These are phyloP conservation scores for Tretioscincus oriximinensis DNA, from an alignment of 2,113 vertebrate species.

Conservation along the genomic window DNA sequence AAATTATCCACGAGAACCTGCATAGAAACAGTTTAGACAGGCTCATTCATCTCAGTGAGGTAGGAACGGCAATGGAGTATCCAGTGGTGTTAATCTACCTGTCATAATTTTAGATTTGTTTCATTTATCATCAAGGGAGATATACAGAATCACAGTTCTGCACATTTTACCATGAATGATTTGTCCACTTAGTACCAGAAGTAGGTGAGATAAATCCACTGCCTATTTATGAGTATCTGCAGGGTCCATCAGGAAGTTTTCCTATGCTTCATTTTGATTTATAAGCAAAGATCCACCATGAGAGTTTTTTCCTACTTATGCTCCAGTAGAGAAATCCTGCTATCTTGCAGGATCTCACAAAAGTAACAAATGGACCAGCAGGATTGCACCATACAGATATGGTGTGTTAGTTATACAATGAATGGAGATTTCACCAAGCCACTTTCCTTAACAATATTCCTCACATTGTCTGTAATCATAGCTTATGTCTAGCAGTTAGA, in stretches of 20 bases:
- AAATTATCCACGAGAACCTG: not conserved
- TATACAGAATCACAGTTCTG: not conserved
- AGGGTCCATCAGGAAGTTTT: not conserved
- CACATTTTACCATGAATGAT: constrained; percentile 18
- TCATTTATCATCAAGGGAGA: constrained; percentile 8
- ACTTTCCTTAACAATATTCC: too few relatives aligned
- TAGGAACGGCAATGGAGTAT: not conserved
- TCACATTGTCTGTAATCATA: too few relatives aligned
- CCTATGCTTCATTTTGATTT: too few relatives aligned
- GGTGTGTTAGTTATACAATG: too few relatives aligned
- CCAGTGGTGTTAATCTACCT: constrained; percentile 1
- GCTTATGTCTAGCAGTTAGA: too few relatives aligned
- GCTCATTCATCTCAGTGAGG: constrained; percentile 10
- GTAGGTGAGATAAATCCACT: not conserved
- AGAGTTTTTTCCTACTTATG: too few relatives aligned
- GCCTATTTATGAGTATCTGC: not conserved
- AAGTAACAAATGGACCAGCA: too few relatives aligned
- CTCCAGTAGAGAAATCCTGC: too few relatives aligned
- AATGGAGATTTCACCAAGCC: too few relatives aligned
- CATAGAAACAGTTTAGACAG: not conserved
- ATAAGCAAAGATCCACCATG: too few relatives aligned
- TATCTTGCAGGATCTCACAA: too few relatives aligned
- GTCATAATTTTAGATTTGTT: constrained; percentile 18
- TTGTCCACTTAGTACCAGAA: not conserved
- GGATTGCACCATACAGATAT: too few relatives aligned